Evolutionary conservation across 2,797 vertebrate species (phyloP).

Genomic region (Eptatretus atami): DNA sequence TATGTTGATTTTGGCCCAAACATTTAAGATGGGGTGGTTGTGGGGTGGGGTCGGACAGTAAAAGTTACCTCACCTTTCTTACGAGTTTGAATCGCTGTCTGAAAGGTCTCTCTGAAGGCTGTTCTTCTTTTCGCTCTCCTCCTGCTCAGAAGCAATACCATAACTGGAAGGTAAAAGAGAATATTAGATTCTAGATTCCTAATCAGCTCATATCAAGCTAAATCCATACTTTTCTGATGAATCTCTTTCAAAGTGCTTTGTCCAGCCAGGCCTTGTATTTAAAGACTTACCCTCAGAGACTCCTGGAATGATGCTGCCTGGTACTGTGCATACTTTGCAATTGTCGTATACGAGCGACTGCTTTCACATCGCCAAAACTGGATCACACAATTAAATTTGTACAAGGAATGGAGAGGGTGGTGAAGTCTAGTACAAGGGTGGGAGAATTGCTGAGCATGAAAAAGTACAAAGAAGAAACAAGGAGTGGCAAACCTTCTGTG

Average conservation of each 20-base stretch:
- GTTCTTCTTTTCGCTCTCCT: constrained; percentile 86
- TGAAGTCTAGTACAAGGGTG: too few relatives aligned
- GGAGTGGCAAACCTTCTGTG: constrained; percentile 23
- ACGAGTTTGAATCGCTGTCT: constrained; percentile 45
- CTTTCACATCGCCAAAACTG: constrained; percentile 70
- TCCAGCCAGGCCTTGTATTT: too few relatives aligned
- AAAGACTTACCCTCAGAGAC: constrained; percentile 46
- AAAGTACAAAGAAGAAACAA: too few relatives aligned
- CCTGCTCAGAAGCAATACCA: constrained; percentile 16
- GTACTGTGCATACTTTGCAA: constrained; percentile 91
- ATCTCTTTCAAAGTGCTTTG: too few relatives aligned
- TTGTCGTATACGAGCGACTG: constrained; percentile 73
- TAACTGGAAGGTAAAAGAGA: too few relatives aligned
- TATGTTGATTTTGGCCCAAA: not conserved
- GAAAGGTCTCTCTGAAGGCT: constrained; percentile 51
- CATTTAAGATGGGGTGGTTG: not conserved
- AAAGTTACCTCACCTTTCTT: constrained; percentile 31
- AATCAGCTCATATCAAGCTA: too few relatives aligned
- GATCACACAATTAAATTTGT: too few relatives aligned
- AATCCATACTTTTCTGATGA: too few relatives aligned
- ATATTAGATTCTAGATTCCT: too few relatives aligned
- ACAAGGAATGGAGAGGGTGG: too few relatives aligned
- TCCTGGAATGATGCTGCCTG: constrained; percentile 96
- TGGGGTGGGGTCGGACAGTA: not conserved
- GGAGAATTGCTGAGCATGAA: too few relatives aligned